Base-by-base conservation (phyloP, 2,113 vertebrate genomes). In the Mirza zaza region DNA sequence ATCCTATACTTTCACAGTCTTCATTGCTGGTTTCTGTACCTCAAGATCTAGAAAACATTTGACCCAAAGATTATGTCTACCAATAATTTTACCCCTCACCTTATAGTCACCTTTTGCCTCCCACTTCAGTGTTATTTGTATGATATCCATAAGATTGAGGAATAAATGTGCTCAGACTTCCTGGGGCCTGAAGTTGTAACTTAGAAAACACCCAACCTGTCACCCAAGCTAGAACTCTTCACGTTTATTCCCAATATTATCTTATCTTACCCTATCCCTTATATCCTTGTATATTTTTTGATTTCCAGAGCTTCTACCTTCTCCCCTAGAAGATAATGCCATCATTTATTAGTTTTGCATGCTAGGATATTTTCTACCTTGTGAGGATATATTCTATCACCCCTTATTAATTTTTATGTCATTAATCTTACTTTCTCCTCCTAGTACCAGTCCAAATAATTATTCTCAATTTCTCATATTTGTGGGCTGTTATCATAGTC, bases 351-450 rank as follows among this genome's bases (percentile, higher is more conserved):
- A 75, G 13, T 84, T 96, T 73, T 94, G 29, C 34, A 27, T 84
- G 61, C 21, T 94, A 91, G 88, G 45, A 91, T 87, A 52, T 91
- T 68, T 89, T 94, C 32, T 13, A 73, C 50, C 32, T 75, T 50
- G 14, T 73, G 29, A 89, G 6, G 14, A 89, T 94, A 32, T 52
- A 88, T 91, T 84, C 34, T 65, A 77, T 18, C 17, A 75, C 9
- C 1, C 13, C 32, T 52, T 86, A 42, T 36, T 73, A 75, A 80
- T 94, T 86, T 86, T 61, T 5, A 68, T 52, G 9, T 80, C 5
- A 75, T 55, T 82, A 90, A 81, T 86, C 50, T 65, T 89, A 84
- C 23, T 68, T 85, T 68, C 27, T 36, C 45, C 63, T 52, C 39
- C 48, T 32, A 2, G 5, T 76, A 89, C 14, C 21, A 85, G 14